Evolutionary conservation across 2,797 vertebrate species (phyloP).

Genomic region (Rhinoraja longicauda): DNA sequence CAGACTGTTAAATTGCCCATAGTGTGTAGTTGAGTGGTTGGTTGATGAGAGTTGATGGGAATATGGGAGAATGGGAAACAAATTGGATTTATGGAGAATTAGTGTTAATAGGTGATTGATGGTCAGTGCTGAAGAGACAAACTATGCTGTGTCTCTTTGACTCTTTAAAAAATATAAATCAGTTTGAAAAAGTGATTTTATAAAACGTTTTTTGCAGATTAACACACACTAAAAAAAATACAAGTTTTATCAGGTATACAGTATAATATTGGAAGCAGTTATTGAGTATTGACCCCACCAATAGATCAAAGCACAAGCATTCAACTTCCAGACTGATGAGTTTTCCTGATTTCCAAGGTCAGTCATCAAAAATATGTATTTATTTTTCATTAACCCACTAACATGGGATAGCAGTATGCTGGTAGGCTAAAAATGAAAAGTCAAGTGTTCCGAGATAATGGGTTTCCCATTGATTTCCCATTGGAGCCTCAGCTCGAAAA

Average conservation of each 20-base stretch:
- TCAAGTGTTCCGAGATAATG: background rate
- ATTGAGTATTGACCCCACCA: background rate
- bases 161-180: background rate
- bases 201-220: background rate
- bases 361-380: background rate
- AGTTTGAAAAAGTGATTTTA: background rate
- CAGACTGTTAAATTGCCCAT: too few species aligned
- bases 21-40: too few species aligned
- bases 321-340: background rate
- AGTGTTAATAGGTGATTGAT: too few species aligned
- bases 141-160: too few species aligned
- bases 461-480: conserved; percentile 7
- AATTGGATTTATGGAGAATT: too few species aligned
- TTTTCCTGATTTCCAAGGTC: background rate
- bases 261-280: background rate
- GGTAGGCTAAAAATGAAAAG: background rate
- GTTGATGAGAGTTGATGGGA: too few species aligned
- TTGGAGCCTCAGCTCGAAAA: background rate
- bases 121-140: too few species aligned
- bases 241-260: background rate
- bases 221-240: background rate
- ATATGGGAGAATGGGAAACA: too few species aligned
- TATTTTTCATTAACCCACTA: background rate
- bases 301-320: background rate
- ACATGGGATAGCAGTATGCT: background rate